Percentiles rank a stretch among this genome's conserved stretches.
These are phyloP conservation scores for Tolmerus cingulatus DNA, from an alignment of 2,888 invertebrate genomes.

Conservation along the genomic window DNA sequence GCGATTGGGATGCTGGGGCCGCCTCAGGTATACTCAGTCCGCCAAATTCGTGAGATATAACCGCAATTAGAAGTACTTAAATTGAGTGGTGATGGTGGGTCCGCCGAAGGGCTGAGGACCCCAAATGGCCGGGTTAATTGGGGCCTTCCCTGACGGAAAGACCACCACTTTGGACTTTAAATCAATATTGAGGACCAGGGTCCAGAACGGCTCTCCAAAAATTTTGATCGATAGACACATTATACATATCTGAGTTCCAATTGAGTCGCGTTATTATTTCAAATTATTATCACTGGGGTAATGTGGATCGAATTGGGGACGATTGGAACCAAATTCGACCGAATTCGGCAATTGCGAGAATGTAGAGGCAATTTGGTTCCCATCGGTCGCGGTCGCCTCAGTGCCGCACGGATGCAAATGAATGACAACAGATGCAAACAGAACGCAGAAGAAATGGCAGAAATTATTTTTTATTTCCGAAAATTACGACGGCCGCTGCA, in stretches of 20 bases:
- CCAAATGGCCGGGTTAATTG: neutral
- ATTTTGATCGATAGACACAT: slow-evolving; percentile 9
- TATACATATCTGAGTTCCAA: neutral
- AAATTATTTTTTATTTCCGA: slow-evolving; percentile 41
- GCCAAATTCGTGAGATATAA: slow-evolving; percentile 32
- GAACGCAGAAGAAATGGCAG: slow-evolving; percentile 22
- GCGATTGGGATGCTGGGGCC: neutral
- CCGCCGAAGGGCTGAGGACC: neutral
- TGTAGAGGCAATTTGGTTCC: slow-evolving; percentile 18
- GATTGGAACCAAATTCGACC: neutral
- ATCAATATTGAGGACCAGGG: neutral
- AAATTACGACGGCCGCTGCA: slow-evolving; percentile 33
- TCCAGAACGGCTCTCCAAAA: neutral
- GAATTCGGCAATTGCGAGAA: neutral
- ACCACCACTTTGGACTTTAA: neutral
- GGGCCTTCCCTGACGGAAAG: neutral
- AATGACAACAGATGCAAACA: slow-evolving; percentile 34
- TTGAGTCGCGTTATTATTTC: neutral
- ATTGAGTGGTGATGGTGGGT: neutral
- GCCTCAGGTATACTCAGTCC: neutral
- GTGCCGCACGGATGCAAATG: neutral
- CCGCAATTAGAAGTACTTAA: slow-evolving; percentile 21
- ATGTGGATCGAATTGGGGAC: neutral
- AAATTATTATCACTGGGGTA: neutral
- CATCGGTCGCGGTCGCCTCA: neutral